A percentile compares a stretch with the other conserved stretches of the same genome.
phyloP scores from a whole-genome alignment of 2,113 vertebrate species.

The Psettodes erumei region DNA sequence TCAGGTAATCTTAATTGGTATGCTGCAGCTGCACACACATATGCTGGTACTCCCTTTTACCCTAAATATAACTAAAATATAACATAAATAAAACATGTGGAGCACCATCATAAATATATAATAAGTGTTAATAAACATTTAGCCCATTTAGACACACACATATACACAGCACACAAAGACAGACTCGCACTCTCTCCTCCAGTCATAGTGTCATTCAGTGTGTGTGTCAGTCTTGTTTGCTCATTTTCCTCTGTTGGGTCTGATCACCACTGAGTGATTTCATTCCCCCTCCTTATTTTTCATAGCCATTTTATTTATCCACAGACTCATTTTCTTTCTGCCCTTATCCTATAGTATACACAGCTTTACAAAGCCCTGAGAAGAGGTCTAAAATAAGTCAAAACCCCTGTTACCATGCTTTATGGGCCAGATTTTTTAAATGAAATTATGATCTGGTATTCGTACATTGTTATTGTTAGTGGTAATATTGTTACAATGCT shows the following conservation, averaged over 20 bases:
- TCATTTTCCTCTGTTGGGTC: conserved; percentile 18
- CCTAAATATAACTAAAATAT: not conserved
- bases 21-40: conserved; percentile 12
- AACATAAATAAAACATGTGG: not conserved
- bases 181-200: not conserved
- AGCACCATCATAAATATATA: not conserved
- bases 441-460: not conserved
- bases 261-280: conserved; percentile 16
- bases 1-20: conserved; percentile 39
- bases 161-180: not conserved
- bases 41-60: not conserved
- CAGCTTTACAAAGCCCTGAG: too few species aligned
- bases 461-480: not conserved
- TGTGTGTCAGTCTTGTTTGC: conserved; percentile 26
- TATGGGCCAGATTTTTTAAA: not conserved
- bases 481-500: not conserved
- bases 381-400: too few species aligned
- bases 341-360: too few species aligned
- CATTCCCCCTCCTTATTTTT: conserved; percentile 12
- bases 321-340: conserved; percentile 15
- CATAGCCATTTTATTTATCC: conserved; percentile 28
- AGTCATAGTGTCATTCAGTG: not conserved
- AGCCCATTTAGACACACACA: not conserved
- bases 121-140: not conserved
- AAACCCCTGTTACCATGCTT: not conserved